phyloP scores from a whole-genome alignment of 2,113 vertebrate species.

The Ptychochromis oligacanthus region DNA sequence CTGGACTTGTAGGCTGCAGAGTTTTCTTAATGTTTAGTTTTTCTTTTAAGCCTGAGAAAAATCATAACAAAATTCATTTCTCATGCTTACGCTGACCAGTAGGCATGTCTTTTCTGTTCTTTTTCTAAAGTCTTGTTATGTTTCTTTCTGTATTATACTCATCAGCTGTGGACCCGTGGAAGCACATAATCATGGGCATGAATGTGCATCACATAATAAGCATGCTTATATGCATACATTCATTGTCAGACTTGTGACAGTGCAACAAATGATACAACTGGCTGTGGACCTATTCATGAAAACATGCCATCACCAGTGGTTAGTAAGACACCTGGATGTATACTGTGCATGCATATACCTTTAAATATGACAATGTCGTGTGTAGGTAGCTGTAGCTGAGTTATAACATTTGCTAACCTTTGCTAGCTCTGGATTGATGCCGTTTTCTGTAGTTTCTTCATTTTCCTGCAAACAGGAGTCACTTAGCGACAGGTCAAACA shows the following conservation, averaged over 20 bases:
- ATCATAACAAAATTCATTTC: not conserved
- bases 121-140: not conserved
- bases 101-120: not conserved
- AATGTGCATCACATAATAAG: too few species aligned
- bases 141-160: not conserved
- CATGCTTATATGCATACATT: too few species aligned
- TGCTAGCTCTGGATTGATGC: conserved; percentile 89
- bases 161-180: not conserved
- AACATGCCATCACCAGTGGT: not conserved
- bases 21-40: not conserved
- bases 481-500: conserved; percentile 80
- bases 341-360: not conserved
- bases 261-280: too few species aligned
- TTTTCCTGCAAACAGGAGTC: conserved; percentile 84
- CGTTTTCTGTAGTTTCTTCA: conserved; percentile 85
- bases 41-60: not conserved
- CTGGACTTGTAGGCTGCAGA: not conserved
- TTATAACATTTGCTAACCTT: conserved; percentile 81
- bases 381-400: not conserved
- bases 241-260: too few species aligned
- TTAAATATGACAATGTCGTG: not conserved
- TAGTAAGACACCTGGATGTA: not conserved
- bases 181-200: too few species aligned
- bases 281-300: not conserved
- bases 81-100: not conserved